Evolutionary conservation across 2,888 invertebrate species (phyloP).

Genomic region (Ophion ventricosus): DNA sequence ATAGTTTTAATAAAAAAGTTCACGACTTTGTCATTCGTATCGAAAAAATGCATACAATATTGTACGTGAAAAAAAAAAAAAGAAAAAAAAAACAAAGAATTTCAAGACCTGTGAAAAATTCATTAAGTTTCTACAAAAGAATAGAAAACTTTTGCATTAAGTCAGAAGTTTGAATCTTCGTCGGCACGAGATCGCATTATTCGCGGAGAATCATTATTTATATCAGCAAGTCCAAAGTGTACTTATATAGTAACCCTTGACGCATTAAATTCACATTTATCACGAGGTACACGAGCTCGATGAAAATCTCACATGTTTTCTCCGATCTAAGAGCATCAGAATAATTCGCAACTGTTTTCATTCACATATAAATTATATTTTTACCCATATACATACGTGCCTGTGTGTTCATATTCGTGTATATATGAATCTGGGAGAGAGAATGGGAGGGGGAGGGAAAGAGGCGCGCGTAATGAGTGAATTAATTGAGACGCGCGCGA

Average conservation of each 20-base stretch:
- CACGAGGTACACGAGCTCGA: slow-evolving; percentile 27
- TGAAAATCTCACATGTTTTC: slow-evolving; percentile 61
- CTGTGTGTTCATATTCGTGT: not conserved
- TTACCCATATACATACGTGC: not conserved
- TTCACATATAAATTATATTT: slow-evolving; percentile 1
- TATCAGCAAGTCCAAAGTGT: not conserved
- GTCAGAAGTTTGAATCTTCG: slow-evolving; percentile 8
- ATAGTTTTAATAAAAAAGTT: too few species aligned
- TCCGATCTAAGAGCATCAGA: slow-evolving; percentile 39
- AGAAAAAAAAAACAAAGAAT: not conserved
- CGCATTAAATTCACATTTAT: slow-evolving; percentile 58
- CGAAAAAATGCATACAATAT: not conserved
- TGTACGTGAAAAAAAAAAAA: not conserved
- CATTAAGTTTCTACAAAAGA: too few species aligned
- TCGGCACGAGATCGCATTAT: not conserved
- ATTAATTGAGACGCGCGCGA: slow-evolving; percentile 63
- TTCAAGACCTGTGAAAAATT: not conserved
- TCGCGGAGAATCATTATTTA: slow-evolving; percentile 22
- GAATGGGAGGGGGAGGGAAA: not conserved
- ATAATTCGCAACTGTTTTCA: slow-evolving; percentile 29
- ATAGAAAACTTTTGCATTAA: not conserved
- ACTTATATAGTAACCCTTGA: slow-evolving; percentile 12
- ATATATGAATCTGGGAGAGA: not conserved
- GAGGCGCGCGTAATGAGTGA: slow-evolving; percentile 52
- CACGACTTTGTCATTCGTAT: too few species aligned